A percentile compares a stretch with the other conserved stretches of the same genome.
These are phyloP conservation scores for Streptopelia turtur DNA, from an alignment of 2,797 vertebrate genomes.

Conservation along the genomic window DNA sequence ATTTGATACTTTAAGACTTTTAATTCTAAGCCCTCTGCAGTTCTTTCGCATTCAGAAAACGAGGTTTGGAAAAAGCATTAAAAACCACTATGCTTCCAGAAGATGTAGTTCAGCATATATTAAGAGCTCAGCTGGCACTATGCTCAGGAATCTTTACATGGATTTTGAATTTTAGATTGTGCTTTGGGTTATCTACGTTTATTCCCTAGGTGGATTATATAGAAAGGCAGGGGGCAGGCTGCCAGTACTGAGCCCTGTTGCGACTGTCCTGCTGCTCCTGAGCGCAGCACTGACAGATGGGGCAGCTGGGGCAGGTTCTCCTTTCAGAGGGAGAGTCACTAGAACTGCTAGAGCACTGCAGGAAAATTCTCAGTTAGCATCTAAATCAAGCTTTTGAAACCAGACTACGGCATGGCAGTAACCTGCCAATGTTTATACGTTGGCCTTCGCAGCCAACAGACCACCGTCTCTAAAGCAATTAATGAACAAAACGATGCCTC, in stretches of 20 bases:
- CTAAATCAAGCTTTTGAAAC: not conserved
- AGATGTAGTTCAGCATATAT: not conserved
- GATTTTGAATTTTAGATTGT: not conserved
- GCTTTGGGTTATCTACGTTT: not conserved
- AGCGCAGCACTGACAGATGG: not conserved
- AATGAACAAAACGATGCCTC: not conserved
- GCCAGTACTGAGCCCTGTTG: not conserved
- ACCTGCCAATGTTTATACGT: not conserved
- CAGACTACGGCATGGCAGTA: not conserved
- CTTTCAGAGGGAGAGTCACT: not conserved
- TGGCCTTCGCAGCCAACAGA: not conserved
- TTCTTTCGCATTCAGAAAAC: not conserved
- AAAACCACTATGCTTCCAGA: not conserved
- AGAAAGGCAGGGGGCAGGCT: not conserved
- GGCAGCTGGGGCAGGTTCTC: not conserved
- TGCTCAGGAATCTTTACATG: not conserved
- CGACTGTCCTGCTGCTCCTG: not conserved
- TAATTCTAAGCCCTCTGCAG: not conserved
- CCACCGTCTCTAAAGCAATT: not conserved
- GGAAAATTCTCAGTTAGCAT: not conserved
- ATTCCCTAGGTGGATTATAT: not conserved
- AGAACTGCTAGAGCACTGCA: not conserved
- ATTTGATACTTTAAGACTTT: not conserved
- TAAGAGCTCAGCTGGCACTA: not conserved
- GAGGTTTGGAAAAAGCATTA: not conserved